A percentile compares a stretch with the other conserved stretches of the same genome.
These are phyloP conservation scores for Darevskia mixta DNA, from an alignment of 2,797 vertebrate genomes.

Conservation along the genomic window DNA sequence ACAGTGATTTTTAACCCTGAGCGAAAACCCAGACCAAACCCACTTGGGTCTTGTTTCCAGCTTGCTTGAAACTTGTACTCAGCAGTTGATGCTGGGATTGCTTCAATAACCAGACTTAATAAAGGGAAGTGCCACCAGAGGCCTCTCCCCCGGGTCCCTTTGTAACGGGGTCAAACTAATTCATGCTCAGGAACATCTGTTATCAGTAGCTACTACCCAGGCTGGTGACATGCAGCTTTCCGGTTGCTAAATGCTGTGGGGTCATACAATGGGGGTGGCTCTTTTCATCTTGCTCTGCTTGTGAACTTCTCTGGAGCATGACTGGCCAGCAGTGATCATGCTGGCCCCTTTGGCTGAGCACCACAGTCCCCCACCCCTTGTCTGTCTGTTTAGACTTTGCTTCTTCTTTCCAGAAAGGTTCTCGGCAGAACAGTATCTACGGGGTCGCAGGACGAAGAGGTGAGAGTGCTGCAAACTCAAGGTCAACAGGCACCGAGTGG, in stretches of 20 bases:
- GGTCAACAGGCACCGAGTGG: not conserved
- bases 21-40: no score
- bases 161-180: not conserved
- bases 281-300: not conserved
- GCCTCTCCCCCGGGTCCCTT: not conserved
- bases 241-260: not conserved
- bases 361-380: not conserved
- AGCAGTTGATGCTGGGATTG: not conserved
- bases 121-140: not conserved
- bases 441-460: slow-evolving; percentile 1
- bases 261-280: not conserved
- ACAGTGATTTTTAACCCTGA: not conserved
- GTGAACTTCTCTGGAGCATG: not conserved
- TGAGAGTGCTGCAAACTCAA: not conserved
- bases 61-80: not conserved
- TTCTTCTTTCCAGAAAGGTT: slow-evolving; percentile 30
- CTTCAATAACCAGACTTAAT: not conserved
- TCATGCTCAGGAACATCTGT: not conserved
- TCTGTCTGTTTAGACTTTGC: not conserved
- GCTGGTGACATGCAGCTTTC: not conserved
- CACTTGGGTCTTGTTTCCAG: not conserved
- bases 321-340: not conserved
- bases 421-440: slow-evolving; percentile 14
- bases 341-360: not conserved
- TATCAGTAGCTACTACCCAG: not conserved